These are phyloP conservation scores for Troides aeacus DNA, from an alignment of 2,888 invertebrate species.

Conservation along the genomic window DNA sequence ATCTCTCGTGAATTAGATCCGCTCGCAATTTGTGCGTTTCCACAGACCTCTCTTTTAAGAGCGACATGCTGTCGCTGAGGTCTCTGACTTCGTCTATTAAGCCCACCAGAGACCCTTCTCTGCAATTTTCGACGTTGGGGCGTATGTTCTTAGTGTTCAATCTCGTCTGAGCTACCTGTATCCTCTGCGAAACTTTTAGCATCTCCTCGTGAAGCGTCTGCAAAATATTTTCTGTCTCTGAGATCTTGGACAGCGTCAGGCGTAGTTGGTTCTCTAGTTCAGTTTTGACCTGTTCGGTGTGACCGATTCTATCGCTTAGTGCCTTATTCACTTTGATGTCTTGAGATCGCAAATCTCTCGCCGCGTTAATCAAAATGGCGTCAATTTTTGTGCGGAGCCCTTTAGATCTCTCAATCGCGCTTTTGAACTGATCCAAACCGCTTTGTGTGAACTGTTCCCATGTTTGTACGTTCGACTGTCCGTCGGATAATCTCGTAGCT, in stretches of 20 bases:
- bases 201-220: conserved; percentile 67
- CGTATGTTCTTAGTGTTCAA: conserved; percentile 65
- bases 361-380: conserved; percentile 85
- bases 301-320: conserved; percentile 85
- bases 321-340: conserved; percentile 89
- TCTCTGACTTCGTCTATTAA: conserved; percentile 70
- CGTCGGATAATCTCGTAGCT: conserved; percentile 87
- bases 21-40: conserved; percentile 66
- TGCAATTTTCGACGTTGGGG: conserved; percentile 70
- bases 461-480: conserved; percentile 89
- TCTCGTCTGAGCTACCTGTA: conserved; percentile 71
- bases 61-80: conserved; percentile 65
- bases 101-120: conserved; percentile 67
- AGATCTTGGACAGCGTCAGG: conserved; percentile 66
- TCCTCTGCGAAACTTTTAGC: conserved; percentile 63
- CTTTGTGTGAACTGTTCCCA: conserved; percentile 91
- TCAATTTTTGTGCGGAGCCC: conserved; percentile 86
- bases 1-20: conserved; percentile 65
- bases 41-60: conserved; percentile 60
- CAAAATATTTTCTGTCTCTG: conserved; percentile 67
- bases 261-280: conserved; percentile 85
- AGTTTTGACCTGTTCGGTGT: conserved; percentile 86
- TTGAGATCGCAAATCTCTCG: conserved; percentile 89
- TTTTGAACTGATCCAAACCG: conserved; percentile 86
- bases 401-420: conserved; percentile 85